Base-by-base conservation (phyloP, 2,113 vertebrate genomes). In the Synchiropus splendidus region DNA sequence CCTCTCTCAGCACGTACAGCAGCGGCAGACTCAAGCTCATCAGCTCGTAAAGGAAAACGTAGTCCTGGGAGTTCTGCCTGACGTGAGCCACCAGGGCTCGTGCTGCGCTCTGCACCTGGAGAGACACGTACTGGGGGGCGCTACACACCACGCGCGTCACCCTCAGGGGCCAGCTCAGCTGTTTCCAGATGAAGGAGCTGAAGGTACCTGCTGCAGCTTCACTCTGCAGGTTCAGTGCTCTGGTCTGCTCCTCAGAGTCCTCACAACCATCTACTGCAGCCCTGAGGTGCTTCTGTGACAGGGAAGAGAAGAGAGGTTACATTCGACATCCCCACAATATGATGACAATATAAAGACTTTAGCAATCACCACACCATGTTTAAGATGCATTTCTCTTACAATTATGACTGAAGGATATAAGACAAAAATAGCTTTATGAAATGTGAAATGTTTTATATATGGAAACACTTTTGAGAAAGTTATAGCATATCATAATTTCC, bases 11-110 rank as follows among this genome's bases (percentile, higher is more conserved):
- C 41, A 80, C 85, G 30, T 83, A 88, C 71, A 98, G 81, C 48
- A 98, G 81, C 1, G 94, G 95, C 70, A 97, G 61, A 48, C 90
- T 87, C 39, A 96, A 64, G 74, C 90, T 93, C 74, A 98, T 82
- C 18, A 98, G 88, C 88, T 98, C 94, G 1, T 89, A 97, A 50
- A 88, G 78, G 64, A 85, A 88, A 46, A 71, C 61, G 75, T 95
- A 97, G 85, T 93, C 87, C 68, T 86, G 76, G 18, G 82, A 87
- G 75, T 95, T 92, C 85, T 89, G 88, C 83, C 86, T 85, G 78
- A 97, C 56, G 85, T 99, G 93, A 47, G 69, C 59, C 18, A 65
- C 38, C 14, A 86, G 21, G 44, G 83, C 81, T 49, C 58, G 82
- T 40, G 87, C 80, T 42, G 83, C 63, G 48, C 81, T 80, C 69